A percentile compares a stretch with the other conserved stretches of the same genome.
Evolutionary conservation across 2,797 vertebrate genomes (phyloP).

Genomic region (Luscinia megarhynchos): DNA sequence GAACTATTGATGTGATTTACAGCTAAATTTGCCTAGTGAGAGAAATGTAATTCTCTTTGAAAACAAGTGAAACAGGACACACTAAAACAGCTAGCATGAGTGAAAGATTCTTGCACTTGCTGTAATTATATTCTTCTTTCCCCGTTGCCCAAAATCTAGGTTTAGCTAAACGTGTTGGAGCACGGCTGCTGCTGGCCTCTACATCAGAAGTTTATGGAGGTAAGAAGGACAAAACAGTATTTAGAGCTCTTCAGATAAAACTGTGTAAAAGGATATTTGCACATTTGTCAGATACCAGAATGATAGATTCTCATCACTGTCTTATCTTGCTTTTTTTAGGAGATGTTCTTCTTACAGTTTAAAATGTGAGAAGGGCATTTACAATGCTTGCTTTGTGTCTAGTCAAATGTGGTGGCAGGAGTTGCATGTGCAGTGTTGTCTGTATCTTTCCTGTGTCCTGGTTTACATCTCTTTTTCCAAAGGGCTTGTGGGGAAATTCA

Average conservation of each 20-base stretch:
- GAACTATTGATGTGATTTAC: not conserved
- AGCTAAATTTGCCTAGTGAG: not conserved
- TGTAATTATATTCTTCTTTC: not conserved
- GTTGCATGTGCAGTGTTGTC: not conserved
- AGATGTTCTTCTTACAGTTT: not conserved
- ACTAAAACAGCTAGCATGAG: not conserved
- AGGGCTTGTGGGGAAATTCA: not conserved
- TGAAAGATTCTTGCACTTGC: not conserved
- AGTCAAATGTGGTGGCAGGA: not conserved
- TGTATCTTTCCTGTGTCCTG: not conserved
- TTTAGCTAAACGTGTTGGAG: constrained; percentile 95
- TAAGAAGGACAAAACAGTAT: constrained; percentile 70
- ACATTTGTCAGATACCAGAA: not conserved
- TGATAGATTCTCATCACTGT: not conserved
- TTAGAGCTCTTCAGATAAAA: not conserved
- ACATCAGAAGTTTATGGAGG: constrained; percentile 99
- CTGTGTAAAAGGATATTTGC: not conserved
- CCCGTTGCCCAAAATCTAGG: constrained; percentile 75
- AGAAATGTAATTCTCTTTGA: not conserved
- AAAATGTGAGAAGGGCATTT: not conserved
- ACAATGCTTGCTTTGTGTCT: not conserved
- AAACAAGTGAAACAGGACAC: not conserved
- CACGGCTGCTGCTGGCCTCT: constrained; percentile 94
- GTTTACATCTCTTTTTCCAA: not conserved
- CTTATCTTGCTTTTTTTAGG: not conserved